Percentiles rank a stretch among this genome's conserved stretches.
These are phyloP conservation scores for Diaphora mendica DNA, from an alignment of 2,888 invertebrate genomes.

Conservation along the genomic window DNA sequence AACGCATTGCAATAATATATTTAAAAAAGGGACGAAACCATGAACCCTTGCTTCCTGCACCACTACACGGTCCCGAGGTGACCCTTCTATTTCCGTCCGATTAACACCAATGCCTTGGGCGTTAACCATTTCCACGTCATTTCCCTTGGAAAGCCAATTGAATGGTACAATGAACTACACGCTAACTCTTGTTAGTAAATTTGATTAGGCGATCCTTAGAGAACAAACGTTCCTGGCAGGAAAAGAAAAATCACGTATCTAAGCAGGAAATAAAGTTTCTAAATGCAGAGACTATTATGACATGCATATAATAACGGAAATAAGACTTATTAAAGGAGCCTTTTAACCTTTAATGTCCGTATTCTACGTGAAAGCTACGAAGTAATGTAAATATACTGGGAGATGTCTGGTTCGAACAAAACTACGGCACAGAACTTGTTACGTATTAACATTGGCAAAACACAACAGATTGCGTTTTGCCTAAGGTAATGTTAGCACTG, in stretches of 20 bases:
- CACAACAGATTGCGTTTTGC: not conserved
- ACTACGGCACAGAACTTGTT: not conserved
- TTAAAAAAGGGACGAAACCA: constrained; percentile 36
- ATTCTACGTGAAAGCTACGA: not conserved
- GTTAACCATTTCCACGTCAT: constrained; percentile 79
- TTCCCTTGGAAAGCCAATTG: constrained; percentile 69
- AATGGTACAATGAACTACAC: constrained; percentile 49
- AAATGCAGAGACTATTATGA: not conserved
- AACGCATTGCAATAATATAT: constrained; percentile 1
- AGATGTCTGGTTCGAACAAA: not conserved
- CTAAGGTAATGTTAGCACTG: not conserved
- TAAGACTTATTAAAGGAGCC: not conserved
- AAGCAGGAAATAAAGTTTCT: not conserved
- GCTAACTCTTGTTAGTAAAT: constrained; percentile 41
- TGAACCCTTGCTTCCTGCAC: constrained; percentile 22
- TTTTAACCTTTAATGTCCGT: not conserved
- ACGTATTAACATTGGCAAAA: not conserved
- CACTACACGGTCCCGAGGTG: constrained; percentile 41
- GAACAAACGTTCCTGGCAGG: not conserved
- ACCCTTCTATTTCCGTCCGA: constrained; percentile 77
- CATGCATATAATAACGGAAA: not conserved
- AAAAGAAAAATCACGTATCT: not conserved
- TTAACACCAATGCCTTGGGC: constrained; percentile 76
- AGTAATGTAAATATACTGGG: not conserved
- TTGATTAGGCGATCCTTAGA: constrained; percentile 23